These are phyloP conservation scores for Venustaconcha ellipsiformis DNA, from an alignment of 1,140 invertebrate genomes.

Conservation along the genomic window DNA sequence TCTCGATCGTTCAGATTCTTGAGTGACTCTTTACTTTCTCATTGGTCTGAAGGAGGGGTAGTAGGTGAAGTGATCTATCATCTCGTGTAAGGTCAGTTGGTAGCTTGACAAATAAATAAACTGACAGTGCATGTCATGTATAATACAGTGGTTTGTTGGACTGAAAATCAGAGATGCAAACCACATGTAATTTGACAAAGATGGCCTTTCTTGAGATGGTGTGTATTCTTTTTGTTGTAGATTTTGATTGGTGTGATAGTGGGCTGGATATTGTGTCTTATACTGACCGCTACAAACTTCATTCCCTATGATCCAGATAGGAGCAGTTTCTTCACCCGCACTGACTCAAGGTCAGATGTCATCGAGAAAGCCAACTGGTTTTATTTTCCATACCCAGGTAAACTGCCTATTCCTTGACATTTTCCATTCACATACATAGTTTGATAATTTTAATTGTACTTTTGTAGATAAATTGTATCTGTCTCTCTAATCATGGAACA, in stretches of 20 bases:
- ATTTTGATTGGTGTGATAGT: slow-evolving; percentile 83
- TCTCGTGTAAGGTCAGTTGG: too few relatives aligned
- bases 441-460: background rate
- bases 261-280: slow-evolving; percentile 83
- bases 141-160: too few relatives aligned
- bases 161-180: too few relatives aligned
- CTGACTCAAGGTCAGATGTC: slow-evolving; percentile 82
- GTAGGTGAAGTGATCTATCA: too few relatives aligned
- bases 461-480: too few relatives aligned
- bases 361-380: slow-evolving; percentile 83
- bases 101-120: too few relatives aligned
- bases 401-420: slow-evolving; percentile 5
- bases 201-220: too few relatives aligned
- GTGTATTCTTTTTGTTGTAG: slow-evolving; percentile 66
- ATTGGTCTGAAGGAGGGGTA: too few relatives aligned
- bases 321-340: slow-evolving; percentile 72
- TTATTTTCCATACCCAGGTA: slow-evolving; percentile 84
- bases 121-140: too few relatives aligned
- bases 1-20: too few relatives aligned
- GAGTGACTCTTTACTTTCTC: too few relatives aligned
- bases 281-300: slow-evolving; percentile 78
- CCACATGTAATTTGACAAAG: too few relatives aligned
- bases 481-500: background rate
- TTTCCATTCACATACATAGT: background rate
- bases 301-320: slow-evolving; percentile 70